Evolutionary conservation across 2,113 vertebrate species (phyloP).

Genomic region (Garra rufa): DNA sequence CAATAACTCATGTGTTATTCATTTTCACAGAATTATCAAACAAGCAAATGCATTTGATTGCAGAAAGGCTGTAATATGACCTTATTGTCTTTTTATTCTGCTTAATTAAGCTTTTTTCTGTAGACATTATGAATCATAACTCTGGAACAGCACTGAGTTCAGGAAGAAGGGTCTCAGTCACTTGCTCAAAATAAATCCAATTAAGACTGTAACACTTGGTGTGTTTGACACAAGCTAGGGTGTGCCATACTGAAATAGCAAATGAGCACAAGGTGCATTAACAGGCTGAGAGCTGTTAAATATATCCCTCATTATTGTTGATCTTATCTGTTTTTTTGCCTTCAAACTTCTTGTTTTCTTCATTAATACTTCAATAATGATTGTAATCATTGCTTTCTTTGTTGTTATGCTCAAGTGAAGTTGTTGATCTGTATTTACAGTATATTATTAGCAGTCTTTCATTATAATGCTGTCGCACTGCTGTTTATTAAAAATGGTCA

Average conservation of each 20-base stretch:
- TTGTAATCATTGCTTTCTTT: not conserved
- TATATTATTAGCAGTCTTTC: not conserved
- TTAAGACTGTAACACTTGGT: slow-evolving; percentile 36
- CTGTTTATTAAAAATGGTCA: not conserved
- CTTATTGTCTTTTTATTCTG: slow-evolving; percentile 58
- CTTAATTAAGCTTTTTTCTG: slow-evolving; percentile 64
- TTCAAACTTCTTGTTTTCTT: slow-evolving; percentile 5
- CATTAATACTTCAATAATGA: not conserved
- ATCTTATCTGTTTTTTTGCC: not conserved
- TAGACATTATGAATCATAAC: slow-evolving; percentile 52
- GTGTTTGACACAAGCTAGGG: slow-evolving; percentile 29
- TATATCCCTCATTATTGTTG: slow-evolving; percentile 25
- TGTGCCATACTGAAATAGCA: slow-evolving; percentile 37
- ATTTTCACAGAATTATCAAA: slow-evolving; percentile 19
- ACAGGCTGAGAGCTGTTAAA: slow-evolving; percentile 24
- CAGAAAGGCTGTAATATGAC: slow-evolving; percentile 49
- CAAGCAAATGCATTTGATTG: slow-evolving; percentile 14
- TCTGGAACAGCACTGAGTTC: slow-evolving; percentile 57
- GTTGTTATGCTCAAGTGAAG: not conserved
- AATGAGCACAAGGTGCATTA: slow-evolving; percentile 31
- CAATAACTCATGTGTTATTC: slow-evolving; percentile 17
- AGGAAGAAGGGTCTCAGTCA: slow-evolving; percentile 34
- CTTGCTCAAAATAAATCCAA: slow-evolving; percentile 45
- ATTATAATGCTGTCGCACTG: not conserved
- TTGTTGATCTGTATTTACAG: not conserved